Evolutionary conservation across 1,140 invertebrate genomes (phyloP), one percentile per base, ranked within the genome.

Genomic region (Drosophila setifemur): DNA sequence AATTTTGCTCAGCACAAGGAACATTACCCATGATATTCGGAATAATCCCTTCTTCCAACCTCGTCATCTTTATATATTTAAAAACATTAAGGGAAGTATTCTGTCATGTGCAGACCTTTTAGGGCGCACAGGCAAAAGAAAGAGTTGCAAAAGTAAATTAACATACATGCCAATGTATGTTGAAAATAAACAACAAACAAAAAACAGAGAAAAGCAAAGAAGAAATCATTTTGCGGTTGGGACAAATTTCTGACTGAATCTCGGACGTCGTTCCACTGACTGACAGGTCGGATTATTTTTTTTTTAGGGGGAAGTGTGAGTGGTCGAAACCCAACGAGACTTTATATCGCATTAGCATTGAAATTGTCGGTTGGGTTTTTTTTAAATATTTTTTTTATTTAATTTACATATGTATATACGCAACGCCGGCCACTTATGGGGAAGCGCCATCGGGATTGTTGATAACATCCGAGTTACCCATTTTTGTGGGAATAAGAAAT

Each of bases 101-200:
- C 23, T n/a, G 29, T 45, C 58, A 60, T 28, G 28, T 26, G 40
- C 54, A 63, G 39, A 63, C 40, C 39, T 45, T 63, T 58, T 58
- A 21, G 33, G 12, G 11, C 29, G 18, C 37, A 5, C 23, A 53
- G 8, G 18, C 12, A 40, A 61, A 42, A 43, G 19, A 67, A 64
- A 53, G 31, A 68, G 64, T 67, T 66, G 47, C 5, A 35, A 66
- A 67, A 28, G 58, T 42, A 37, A 52, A 53, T 68, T 44, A 44
- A 35, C 39, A 68, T 53, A 63, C 6, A 28, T 63, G 18, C 23
- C 9, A 23, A 39, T 43, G 5, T 58, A 39, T 58, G 18, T 8
- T 8, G 14, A n/a, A 14, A 28, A 25, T n/a, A 55, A 12, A 29
- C 14, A n/a, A 7, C 2, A 60, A 58, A 14, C 23, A 12, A 58